Evolutionary conservation across 1,140 invertebrate genomes (phyloP).

Genomic region (Thaumetopoea pityocampa): DNA sequence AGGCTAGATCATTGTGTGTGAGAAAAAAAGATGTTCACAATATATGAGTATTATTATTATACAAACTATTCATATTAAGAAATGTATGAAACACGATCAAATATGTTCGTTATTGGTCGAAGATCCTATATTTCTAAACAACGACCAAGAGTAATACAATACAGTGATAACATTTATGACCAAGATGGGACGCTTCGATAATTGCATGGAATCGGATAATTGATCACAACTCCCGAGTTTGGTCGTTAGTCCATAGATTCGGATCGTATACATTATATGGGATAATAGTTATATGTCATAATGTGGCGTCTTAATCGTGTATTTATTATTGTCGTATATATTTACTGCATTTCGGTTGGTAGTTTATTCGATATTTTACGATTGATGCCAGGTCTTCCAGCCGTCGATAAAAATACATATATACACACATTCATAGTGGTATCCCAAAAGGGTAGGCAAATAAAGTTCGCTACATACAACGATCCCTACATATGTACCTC

Average conservation of each 20-base stretch:
- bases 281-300: slow-evolving; percentile 3
- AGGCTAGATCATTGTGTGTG: too few species aligned
- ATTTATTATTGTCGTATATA: not conserved
- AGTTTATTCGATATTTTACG: not conserved
- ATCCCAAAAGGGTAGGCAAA: too few species aligned
- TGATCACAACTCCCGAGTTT: slow-evolving; percentile 20
- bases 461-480: too few species aligned
- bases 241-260: slow-evolving; percentile 25
- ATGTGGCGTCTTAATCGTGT: slow-evolving; percentile 2
- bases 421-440: too few species aligned
- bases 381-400: too few species aligned
- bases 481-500: too few species aligned
- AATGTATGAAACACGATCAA: not conserved
- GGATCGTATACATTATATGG: slow-evolving; percentile 23
- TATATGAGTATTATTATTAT: too few species aligned
- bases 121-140: slow-evolving; percentile 9
- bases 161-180: slow-evolving; percentile 34
- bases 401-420: too few species aligned
- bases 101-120: not conserved
- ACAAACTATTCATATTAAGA: too few species aligned
- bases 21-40: too few species aligned
- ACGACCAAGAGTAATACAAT: slow-evolving; percentile 30
- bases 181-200: slow-evolving; percentile 43
- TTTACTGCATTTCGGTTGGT: slow-evolving; percentile 1
- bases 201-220: slow-evolving; percentile 26